phyloP scores from a whole-genome alignment of 2,888 invertebrate genomes.

The Torymus texanus region DNA sequence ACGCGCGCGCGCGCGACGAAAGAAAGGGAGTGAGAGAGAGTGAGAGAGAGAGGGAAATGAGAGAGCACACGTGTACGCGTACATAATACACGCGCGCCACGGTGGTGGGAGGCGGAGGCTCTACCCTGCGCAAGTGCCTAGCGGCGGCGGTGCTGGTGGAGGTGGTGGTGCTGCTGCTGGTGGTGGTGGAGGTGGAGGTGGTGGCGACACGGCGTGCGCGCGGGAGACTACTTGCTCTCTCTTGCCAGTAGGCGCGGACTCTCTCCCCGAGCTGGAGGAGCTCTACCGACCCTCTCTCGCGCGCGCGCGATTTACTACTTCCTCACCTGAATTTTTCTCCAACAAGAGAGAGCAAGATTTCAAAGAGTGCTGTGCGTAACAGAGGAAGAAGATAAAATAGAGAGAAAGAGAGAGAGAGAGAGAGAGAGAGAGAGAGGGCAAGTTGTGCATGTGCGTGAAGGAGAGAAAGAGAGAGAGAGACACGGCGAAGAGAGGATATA shows the following conservation, averaged over 20 bases:
- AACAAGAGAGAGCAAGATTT: no score
- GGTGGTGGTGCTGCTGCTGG: slow-evolving; percentile 9
- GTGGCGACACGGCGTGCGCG: background rate
- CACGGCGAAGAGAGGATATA: no score
- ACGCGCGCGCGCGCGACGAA: no score
- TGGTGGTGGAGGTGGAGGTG: slow-evolving; percentile 10
- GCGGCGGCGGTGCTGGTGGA: slow-evolving; percentile 12
- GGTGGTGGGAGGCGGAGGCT: slow-evolving; percentile 14
- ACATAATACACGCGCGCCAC: slow-evolving; percentile 2
- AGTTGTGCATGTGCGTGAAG: no score
- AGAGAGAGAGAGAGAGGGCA: no score
- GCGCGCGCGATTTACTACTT: background rate
- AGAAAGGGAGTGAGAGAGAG: slow-evolving; percentile 26
- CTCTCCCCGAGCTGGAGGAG: no score
- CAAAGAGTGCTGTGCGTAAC: no score
- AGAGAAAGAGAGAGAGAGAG: no score
- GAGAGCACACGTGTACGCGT: slow-evolving; percentile 2
- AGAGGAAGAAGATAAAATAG: no score
- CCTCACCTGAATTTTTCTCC: no score
- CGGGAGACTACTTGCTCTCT: no score
- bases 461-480: no score
- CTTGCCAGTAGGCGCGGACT: slow-evolving; percentile 20
- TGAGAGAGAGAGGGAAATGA: slow-evolving; percentile 28
- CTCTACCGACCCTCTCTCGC: background rate
- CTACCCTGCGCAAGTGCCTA: background rate